Percentiles rank a stretch among this genome's conserved stretches.
Evolutionary conservation across 2,113 vertebrate species (phyloP).

Genomic region (Serilophus lunatus): DNA sequence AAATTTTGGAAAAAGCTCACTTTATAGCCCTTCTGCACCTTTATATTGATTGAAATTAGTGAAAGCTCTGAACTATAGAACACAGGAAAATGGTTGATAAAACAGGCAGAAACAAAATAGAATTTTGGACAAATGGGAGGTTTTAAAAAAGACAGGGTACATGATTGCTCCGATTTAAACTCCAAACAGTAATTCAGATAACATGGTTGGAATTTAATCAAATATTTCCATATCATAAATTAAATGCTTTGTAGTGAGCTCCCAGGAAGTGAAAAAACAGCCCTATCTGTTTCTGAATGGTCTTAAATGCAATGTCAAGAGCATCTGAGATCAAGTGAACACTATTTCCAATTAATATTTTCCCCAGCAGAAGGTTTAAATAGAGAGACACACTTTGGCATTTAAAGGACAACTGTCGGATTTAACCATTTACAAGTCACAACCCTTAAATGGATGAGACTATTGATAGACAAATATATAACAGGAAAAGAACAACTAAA

Average conservation of each 20-base stretch:
- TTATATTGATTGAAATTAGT: background rate
- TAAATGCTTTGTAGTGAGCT: background rate
- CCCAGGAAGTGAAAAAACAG: background rate
- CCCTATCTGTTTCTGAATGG: background rate
- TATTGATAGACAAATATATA: background rate
- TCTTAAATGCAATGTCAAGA: background rate
- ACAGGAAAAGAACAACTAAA: background rate
- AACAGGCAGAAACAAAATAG: background rate
- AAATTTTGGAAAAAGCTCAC: background rate
- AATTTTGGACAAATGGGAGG: background rate
- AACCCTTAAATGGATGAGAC: background rate
- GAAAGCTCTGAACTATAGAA: background rate
- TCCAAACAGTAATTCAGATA: background rate
- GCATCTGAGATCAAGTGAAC: background rate
- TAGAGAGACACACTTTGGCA: background rate
- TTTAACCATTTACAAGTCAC: background rate
- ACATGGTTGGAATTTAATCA: background rate
- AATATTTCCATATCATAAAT: background rate
- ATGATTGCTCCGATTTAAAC: background rate
- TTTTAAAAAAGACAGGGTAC: background rate
- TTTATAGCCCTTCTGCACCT: background rate
- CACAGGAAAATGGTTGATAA: background rate
- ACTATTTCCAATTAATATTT: background rate
- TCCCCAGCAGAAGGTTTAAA: constrained; percentile 1
- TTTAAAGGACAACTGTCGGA: background rate